Conservation (phyloP, 2,797 vertebrate species). For the Eidolon dupreanum region DNA sequence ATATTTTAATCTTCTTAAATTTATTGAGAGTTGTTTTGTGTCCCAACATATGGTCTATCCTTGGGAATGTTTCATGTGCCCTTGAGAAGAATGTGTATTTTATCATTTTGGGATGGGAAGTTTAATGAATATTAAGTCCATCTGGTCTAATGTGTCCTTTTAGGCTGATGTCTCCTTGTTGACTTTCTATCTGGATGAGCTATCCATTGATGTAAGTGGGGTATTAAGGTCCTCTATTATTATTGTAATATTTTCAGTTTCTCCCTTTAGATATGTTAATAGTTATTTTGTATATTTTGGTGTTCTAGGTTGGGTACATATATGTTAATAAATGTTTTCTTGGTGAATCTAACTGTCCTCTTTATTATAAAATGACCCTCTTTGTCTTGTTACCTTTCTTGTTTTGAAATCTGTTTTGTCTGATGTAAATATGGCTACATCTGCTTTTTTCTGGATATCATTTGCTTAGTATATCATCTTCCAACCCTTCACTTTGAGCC, state of each 20-base stretch:
- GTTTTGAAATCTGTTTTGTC: no score
- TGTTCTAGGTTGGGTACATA: neutral
- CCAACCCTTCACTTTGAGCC: neutral
- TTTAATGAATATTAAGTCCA: neutral
- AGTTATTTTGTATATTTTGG: neutral
- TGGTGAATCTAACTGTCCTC: neutral
- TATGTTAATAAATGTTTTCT: neutral
- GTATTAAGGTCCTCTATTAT: no score
- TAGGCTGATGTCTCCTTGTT: no score
- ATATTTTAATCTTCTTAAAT: neutral
- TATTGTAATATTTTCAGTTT: neutral
- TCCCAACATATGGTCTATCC: neutral
- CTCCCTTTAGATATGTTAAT: neutral
- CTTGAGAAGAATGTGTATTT: neutral
- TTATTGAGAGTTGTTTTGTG: no score
- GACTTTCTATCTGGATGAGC: no score
- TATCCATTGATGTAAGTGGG: no score
- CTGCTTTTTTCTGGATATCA: neutral
- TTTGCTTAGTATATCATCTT: neutral
- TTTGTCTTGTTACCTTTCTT: neutral
- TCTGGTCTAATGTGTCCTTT: neutral
- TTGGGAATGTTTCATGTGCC: neutral
- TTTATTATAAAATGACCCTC: neutral
- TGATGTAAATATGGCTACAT: no score
- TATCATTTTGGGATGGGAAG: neutral